Evolutionary conservation across 35 echinoderm and acorn worm genomes (phyloP).

Genomic region (Eucidaris tribuloides): DNA sequence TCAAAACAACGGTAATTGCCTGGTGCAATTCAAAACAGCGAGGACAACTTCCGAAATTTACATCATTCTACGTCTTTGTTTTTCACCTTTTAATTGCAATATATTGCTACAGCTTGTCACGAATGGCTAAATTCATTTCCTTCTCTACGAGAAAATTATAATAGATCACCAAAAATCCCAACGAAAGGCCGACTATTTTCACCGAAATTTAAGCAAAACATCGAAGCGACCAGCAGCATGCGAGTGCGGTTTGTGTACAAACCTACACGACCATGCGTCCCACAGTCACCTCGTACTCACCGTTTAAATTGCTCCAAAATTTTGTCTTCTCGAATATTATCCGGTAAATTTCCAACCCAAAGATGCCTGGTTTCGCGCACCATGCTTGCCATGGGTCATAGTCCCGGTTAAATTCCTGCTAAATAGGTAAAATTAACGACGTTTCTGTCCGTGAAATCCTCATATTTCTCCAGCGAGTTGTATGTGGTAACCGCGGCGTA

Average conservation of each 20-base stretch:
- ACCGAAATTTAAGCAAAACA: background rate
- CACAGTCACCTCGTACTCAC: constrained; percentile 55
- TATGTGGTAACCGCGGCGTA: constrained; percentile 36
- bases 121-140: too few relatives aligned
- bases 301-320: constrained; percentile 96
- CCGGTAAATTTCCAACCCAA: constrained; percentile 99
- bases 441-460: constrained; percentile 19
- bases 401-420: constrained; percentile 70
- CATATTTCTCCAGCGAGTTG: constrained; percentile 33
- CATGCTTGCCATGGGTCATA: constrained; percentile 98
- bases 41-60: too few relatives aligned
- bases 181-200: background rate
- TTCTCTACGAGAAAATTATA: constrained; percentile 11
- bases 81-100: too few relatives aligned
- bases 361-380: constrained; percentile 99
- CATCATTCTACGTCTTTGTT: too few relatives aligned
- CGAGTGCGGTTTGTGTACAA: background rate
- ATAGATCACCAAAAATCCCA: background rate
- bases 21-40: too few relatives aligned
- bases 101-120: too few relatives aligned
- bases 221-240: background rate
- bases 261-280: background rate
- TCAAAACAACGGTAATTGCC: too few relatives aligned
- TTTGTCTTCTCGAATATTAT: constrained; percentile 99
- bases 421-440: constrained; percentile 29